These are phyloP conservation scores for Aphelenchoides avenae DNA, from an alignment of 1,140 invertebrate species.

Conservation along the genomic window DNA sequence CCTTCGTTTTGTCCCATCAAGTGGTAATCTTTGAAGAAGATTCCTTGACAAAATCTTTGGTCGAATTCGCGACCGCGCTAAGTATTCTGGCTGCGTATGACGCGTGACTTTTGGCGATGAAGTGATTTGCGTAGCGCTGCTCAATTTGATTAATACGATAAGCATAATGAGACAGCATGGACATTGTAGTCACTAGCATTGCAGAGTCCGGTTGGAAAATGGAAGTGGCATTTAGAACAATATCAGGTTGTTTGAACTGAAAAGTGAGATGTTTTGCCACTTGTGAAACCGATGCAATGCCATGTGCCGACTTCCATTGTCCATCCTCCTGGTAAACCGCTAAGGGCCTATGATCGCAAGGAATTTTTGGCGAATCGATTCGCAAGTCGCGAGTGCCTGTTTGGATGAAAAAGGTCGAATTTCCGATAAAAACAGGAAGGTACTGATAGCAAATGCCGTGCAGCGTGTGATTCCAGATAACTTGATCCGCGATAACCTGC, in stretches of 20 bases:
- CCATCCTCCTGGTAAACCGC: neutral
- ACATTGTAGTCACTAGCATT: too few species aligned
- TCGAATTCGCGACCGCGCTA: too few species aligned
- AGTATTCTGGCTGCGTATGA: too few species aligned
- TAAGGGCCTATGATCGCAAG: conserved; percentile 2
- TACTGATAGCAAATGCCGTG: neutral
- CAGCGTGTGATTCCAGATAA: conserved; percentile 2
- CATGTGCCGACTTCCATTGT: neutral
- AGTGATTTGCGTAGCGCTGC: too few species aligned
- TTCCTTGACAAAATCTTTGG: too few species aligned
- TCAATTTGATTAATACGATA: too few species aligned
- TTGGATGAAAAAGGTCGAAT: neutral
- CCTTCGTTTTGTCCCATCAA: too few species aligned
- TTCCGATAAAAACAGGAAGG: neutral
- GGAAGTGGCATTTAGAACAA: too few species aligned
- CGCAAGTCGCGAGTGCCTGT: conserved; percentile 2
- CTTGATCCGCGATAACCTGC: neutral
- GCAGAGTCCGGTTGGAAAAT: too few species aligned
- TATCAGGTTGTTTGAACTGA: neutral
- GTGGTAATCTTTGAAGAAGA: too few species aligned
- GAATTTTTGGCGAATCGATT: neutral
- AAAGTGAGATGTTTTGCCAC: neutral
- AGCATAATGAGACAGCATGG: too few species aligned
- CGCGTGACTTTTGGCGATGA: too few species aligned
- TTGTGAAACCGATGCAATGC: neutral